phyloP scores from a whole-genome alignment of 2,797 vertebrate species.

The Champsocephalus gunnari region DNA sequence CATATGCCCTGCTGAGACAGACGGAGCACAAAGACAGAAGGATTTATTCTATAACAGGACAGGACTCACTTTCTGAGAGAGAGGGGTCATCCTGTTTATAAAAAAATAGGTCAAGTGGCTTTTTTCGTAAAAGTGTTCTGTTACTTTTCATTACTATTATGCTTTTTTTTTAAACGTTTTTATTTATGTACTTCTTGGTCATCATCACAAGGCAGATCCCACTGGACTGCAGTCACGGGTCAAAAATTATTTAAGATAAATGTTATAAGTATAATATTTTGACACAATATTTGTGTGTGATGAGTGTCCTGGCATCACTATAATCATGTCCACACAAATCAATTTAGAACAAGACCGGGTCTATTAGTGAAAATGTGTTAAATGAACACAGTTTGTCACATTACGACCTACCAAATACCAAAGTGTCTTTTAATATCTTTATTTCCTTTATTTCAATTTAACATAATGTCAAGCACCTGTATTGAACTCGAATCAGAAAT shows the following conservation, averaged over 20 bases:
- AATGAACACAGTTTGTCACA: constrained; percentile 59
- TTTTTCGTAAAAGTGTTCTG: constrained; percentile 75
- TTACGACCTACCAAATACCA: constrained; percentile 80
- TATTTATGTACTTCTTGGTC: constrained; percentile 78
- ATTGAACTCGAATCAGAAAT: constrained; percentile 77
- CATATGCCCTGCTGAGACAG: constrained; percentile 85
- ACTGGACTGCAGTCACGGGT: constrained; percentile 77
- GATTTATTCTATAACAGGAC: constrained; percentile 76
- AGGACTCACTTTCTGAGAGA: constrained; percentile 76
- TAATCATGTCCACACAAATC: constrained; percentile 77
- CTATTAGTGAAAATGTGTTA: constrained; percentile 62
- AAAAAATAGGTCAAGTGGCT: constrained; percentile 77
- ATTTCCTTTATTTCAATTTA: constrained; percentile 75
- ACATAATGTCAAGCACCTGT: constrained; percentile 78
- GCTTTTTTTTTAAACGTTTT: constrained; percentile 54
- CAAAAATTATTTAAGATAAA: constrained; percentile 67
- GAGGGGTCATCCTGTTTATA: constrained; percentile 75
- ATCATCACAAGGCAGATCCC: constrained; percentile 73
- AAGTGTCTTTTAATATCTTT: constrained; percentile 78
- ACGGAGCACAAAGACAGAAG: constrained; percentile 76
- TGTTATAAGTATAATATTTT: constrained; percentile 58
- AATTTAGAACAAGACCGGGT: constrained; percentile 72
- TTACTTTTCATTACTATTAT: constrained; percentile 65
- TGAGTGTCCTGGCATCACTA: constrained; percentile 75
- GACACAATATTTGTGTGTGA: constrained; percentile 72